Evolutionary conservation across 2,888 invertebrate genomes (phyloP).

Genomic region (Drosophila meridiana): DNA sequence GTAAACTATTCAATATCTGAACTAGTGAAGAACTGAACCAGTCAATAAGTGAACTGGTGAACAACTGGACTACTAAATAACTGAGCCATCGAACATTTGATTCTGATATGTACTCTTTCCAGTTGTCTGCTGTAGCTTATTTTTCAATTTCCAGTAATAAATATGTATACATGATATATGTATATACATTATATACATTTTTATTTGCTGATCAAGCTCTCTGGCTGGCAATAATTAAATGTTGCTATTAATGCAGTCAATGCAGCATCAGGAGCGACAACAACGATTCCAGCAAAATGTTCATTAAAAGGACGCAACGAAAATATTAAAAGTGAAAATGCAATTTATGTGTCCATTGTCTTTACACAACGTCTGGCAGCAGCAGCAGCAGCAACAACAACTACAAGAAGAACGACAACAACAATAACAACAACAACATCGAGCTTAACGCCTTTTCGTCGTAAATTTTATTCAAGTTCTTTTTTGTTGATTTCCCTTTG

Average conservation of each 20-base stretch:
- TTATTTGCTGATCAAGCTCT: conserved; percentile 41
- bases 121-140: background rate
- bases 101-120: too few species aligned
- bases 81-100: background rate
- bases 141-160: background rate
- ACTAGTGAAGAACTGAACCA: background rate
- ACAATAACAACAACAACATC: conserved; percentile 36
- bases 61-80: background rate
- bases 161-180: background rate
- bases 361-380: conserved; percentile 51
- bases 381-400: conserved; percentile 17
- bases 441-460: conserved; percentile 76
- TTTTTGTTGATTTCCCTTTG: conserved; percentile 58
- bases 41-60: background rate
- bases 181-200: conserved; percentile 10
- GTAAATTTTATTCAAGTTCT: conserved; percentile 74
- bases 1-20: background rate
- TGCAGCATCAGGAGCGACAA: conserved; percentile 32
- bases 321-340: conserved; percentile 79
- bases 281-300: conserved; percentile 45
- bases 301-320: conserved; percentile 66
- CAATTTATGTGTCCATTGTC: conserved; percentile 78
- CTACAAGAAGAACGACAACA: conserved; percentile 33
- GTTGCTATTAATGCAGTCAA: conserved; percentile 39
- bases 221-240: conserved; percentile 51